Conservation (phyloP, 2,797 vertebrate genomes). For the Cossypha caffra region DNA sequence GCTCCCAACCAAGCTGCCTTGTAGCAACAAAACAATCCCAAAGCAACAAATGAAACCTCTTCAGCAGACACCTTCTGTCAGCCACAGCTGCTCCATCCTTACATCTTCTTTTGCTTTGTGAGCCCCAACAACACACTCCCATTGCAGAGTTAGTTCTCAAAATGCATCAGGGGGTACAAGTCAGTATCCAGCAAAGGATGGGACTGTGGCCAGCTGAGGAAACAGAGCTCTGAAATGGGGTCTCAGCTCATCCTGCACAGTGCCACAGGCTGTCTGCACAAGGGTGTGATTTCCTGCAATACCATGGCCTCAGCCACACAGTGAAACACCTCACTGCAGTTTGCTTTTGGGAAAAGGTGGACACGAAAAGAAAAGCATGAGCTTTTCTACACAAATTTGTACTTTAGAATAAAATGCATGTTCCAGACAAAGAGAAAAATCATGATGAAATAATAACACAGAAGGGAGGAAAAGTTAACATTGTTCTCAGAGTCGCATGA, state of each 20-base stretch:
- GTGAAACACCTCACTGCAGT: background rate
- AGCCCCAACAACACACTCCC: background rate
- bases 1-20: background rate
- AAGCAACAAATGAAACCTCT: background rate
- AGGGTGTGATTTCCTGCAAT: slow-evolving; percentile 28
- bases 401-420: background rate
- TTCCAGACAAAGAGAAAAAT: background rate
- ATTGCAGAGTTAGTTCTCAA: background rate
- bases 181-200: background rate
- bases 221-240: background rate
- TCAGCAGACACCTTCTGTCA: background rate
- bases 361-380: background rate
- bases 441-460: background rate
- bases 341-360: background rate
- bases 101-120: background rate
- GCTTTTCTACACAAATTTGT: background rate
- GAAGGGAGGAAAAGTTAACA: background rate
- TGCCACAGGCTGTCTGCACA: background rate
- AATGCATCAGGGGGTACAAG: background rate
- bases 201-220: background rate
- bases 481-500: background rate
- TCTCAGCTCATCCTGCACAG: background rate
- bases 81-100: background rate
- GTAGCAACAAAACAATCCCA: background rate
- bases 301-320: background rate